Conservation (phyloP, 1,140 invertebrate species). For the Muscidifurax raptorellus region DNA sequence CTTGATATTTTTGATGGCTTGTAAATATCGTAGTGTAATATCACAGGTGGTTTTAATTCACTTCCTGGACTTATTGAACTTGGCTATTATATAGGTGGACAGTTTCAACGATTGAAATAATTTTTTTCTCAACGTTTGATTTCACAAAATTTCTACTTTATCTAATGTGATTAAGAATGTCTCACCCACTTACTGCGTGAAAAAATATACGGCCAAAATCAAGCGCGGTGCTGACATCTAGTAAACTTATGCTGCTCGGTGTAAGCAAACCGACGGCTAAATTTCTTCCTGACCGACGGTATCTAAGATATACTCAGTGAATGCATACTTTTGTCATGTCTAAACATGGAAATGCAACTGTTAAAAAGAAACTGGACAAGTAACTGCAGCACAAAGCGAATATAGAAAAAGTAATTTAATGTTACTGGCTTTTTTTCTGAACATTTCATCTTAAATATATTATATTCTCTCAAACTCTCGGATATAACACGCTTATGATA, state of each 20-base stretch:
- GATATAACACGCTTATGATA: not conserved
- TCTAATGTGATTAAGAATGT: not conserved
- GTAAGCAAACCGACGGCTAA: not conserved
- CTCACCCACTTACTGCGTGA: not conserved
- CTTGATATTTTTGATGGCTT: not conserved
- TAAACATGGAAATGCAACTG: not conserved
- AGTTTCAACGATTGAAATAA: too few relatives aligned
- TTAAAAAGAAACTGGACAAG: not conserved
- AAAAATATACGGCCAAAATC: not conserved
- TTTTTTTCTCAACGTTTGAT: too few relatives aligned
- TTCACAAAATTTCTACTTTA: too few relatives aligned
- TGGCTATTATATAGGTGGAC: too few relatives aligned
- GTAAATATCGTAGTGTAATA: not conserved
- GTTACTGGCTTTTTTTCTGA: not conserved
- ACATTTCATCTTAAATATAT: not conserved
- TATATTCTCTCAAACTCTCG: not conserved
- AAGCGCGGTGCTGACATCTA: slow-evolving; percentile 4
- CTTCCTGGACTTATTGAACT: not conserved
- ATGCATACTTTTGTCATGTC: not conserved
- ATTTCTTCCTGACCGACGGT: slow-evolving; percentile 22
- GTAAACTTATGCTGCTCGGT: not conserved
- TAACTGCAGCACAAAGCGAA: not conserved
- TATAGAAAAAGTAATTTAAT: not conserved
- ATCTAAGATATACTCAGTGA: not conserved
- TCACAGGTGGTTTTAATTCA: not conserved